Evolutionary conservation across 2,797 vertebrate genomes (phyloP).

Genomic region (Alauda arvensis): DNA sequence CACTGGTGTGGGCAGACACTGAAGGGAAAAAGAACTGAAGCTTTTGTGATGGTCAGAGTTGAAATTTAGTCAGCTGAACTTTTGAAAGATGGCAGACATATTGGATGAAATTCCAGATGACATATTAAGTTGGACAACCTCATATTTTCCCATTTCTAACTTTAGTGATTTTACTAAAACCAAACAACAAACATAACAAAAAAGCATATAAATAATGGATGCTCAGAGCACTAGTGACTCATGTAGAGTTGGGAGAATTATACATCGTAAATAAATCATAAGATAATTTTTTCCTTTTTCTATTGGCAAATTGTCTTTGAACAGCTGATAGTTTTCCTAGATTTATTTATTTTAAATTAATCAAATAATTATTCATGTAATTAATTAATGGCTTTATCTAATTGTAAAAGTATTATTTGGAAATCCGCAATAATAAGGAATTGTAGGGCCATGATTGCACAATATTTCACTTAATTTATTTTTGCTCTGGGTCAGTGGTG

Average conservation of each 20-base stretch:
- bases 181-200: background rate
- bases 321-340: background rate
- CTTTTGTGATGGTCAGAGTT: background rate
- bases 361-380: background rate
- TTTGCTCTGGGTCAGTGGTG: background rate
- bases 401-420: background rate
- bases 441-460: background rate
- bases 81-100: background rate
- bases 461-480: background rate
- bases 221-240: background rate
- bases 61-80: background rate
- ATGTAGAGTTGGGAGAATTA: background rate
- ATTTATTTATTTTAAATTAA: conserved; percentile 19
- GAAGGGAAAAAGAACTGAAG: background rate
- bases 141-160: background rate
- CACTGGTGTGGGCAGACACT: background rate
- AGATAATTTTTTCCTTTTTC: background rate
- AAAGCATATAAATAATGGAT: background rate
- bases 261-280: background rate
- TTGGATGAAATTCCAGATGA: background rate
- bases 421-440: background rate
- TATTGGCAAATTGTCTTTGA: conserved; percentile 11
- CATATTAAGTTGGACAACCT: background rate
- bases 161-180: background rate
- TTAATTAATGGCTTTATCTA: background rate